Base-by-base conservation (phyloP, 1,140 invertebrate genomes). In the Frieseomelitta varia region DNA sequence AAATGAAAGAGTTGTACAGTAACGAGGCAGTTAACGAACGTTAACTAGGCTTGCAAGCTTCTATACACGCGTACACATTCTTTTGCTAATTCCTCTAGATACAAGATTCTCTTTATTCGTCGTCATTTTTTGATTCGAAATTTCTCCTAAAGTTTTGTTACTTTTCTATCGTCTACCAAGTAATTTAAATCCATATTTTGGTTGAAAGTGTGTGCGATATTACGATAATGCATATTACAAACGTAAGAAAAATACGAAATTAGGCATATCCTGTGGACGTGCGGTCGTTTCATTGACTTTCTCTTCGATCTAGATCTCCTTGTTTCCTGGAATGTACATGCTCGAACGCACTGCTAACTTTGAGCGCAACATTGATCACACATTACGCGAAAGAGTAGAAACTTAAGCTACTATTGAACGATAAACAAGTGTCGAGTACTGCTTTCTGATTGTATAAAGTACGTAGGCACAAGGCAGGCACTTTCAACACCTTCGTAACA, bases 301-400 rank as follows among this genome's bases (percentile, higher is more conserved):
- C 55, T 79, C 47, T n/a, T 58, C 75, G 53, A 58, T 34, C 65
- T 56, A 83, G 53, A 69, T 78, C 30, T 68, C 1, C 30, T 27
- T 39, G 30, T 63, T 63, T 61, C 34, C 21, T 82, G 81, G 81
- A 84, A 84, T 84, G 81, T 84, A 67, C 81, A 55, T 84, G 67
- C 65, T 71, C 81, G 65, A 78, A 71, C 65, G 55, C 65, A n/a
- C 78, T 61, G 27, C 39, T 58, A 51, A 58, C 61, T 68, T 68
- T 67, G 55, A 81, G 30, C 72, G 24, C 27, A 55, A 74, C 51
- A 65, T 8, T 17, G 79, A 24, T 81, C 39, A 39, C 55, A 15
- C n/a, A 30, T 61, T 63, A 53, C n/a, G 24, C 55, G 8, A 76
- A 77, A 19, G 6, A 10, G 12, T 17, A 24, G 30, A 67, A 73